Evolutionary conservation across 2,797 vertebrate genomes (phyloP), one percentile per base, ranked within the genome.

Genomic region (Clarias pachynema): DNA sequence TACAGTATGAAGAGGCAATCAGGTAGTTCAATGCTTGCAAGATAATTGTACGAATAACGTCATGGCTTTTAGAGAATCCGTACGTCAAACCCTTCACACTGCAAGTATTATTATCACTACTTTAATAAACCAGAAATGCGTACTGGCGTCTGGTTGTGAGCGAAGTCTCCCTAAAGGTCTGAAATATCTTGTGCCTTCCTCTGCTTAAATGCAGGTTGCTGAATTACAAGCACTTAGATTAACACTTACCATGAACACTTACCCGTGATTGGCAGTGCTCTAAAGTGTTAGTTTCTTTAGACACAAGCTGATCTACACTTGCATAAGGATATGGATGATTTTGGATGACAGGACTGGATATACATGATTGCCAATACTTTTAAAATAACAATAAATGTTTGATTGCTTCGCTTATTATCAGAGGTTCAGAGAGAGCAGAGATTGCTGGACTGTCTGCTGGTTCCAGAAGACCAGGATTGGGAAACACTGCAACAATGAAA

Each of bases 401-500:
- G 70, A 24, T 15, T 34, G 56, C 22, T 24, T 60, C 29, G 18
- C 9, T 24, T 24, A 14, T 34, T 34, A 1, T 60, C 75, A 78
- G 75, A 78, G 34, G 0, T 15, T 29, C 24, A 29, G 72, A 18
- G 15, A 75, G 72, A 74, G 15, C 72, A 74, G 72, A 16, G 7
- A 56, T 78, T 37, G 37, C 10, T 4, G 12, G 29, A 78, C 75
- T 6, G 44, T 49, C 78, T 65, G 40, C 40, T 31, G 37, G 62
- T 66, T 80, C 34, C 60, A 10, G 37, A 44, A 79, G 78, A 65
- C 60, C 62, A 22, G 40, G 18, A 44, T 22, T 29, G 79, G 60
- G 62, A 80, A 80, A 80, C 79, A 53, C 62, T 4, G 3, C 92
- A 92, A 92, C 93, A 80, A 68, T 29, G 91, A 94, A 91, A 94